phyloP scores from a whole-genome alignment of 2,113 vertebrate genomes.

The Neolamprologus longior region DNA sequence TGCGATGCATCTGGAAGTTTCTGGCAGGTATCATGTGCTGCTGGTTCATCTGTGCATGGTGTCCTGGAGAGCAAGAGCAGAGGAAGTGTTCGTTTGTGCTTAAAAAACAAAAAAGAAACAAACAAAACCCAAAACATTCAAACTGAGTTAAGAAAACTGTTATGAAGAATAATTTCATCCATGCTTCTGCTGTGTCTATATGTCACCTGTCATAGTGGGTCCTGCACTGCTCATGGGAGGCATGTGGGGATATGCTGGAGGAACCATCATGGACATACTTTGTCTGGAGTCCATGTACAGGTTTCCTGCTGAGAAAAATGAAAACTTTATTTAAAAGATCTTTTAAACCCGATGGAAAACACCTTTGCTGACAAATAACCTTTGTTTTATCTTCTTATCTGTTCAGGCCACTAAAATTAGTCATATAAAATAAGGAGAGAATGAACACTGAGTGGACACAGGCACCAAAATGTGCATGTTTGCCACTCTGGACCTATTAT shows the following conservation, averaged over 20 bases:
- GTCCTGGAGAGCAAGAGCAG: conserved; percentile 61
- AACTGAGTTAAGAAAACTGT: not conserved
- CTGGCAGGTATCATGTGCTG: conserved; percentile 86
- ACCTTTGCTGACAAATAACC: not conserved
- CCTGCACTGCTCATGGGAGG: conserved; percentile 80
- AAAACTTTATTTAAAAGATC: not conserved
- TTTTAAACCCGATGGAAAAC: not conserved
- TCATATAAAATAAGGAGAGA: not conserved
- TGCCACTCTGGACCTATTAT: not conserved
- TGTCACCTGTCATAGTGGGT: conserved; percentile 79
- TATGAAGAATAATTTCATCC: not conserved
- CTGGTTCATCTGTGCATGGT: conserved; percentile 86
- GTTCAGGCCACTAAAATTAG: not conserved
- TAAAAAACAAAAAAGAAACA: not conserved
- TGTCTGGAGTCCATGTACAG: conserved; percentile 87
- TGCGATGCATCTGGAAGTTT: conserved; percentile 87
- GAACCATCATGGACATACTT: conserved; percentile 86
- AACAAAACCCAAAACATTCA: not conserved
- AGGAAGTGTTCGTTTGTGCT: not conserved
- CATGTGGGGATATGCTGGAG: conserved; percentile 84
- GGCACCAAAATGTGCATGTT: not conserved
- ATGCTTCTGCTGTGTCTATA: not conserved
- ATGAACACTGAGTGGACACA: not conserved
- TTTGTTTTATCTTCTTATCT: not conserved
- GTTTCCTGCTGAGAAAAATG: conserved; percentile 71